Base-by-base conservation (phyloP, 2,888 invertebrate species). In the Lasioglossum zephyrum region DNA sequence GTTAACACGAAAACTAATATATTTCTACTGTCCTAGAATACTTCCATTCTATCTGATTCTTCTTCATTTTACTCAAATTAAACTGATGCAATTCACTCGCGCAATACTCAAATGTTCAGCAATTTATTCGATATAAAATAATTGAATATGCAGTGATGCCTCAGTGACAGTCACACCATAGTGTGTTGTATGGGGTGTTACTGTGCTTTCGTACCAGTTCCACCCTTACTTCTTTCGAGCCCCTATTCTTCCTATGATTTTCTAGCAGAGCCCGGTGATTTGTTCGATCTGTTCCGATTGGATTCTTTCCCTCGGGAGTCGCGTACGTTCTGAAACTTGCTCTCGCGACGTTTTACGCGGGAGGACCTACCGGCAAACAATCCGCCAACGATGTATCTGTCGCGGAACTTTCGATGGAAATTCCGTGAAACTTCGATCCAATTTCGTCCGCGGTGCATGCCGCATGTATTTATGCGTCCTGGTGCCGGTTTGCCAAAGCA, bases 391-490 rank as follows among this genome's bases (percentile, higher is more conserved):
- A 87, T 86, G 79, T 77, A 88, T 88, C 85, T 26, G 63, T 63
- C 31, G 63, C 31, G 36, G 3, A 63, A 63, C 63, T 63, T 63
- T 63, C 63, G 84, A 84, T 85, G 81, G 76, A 89, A 90, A 77
- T 89, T 87, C 63, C n/a, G 44, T 72, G 81, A 72, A 70, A 70
- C 81, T 89, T 86, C 82, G 57, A 85, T 89, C 83, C 85, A 89
- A 90, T 90, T 78, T 90, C 63, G 63, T 90, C 74, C 73, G 11
- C 80, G 82, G 83, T 70, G 31, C 63, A 63, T 63, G 6, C 31
- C 18, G 63, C 18, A 63, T 63, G 63, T 31, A 63, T 63, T 63
- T 63, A 63, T 63, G 31, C 18, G 63, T 31, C 31, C 63, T 1
- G 63, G 3, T 31, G 18, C 31, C 18, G 31, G 63, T 63, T 63